Base-by-base conservation (phyloP, 2,888 invertebrate species). In the Alcis repandata region DNA sequence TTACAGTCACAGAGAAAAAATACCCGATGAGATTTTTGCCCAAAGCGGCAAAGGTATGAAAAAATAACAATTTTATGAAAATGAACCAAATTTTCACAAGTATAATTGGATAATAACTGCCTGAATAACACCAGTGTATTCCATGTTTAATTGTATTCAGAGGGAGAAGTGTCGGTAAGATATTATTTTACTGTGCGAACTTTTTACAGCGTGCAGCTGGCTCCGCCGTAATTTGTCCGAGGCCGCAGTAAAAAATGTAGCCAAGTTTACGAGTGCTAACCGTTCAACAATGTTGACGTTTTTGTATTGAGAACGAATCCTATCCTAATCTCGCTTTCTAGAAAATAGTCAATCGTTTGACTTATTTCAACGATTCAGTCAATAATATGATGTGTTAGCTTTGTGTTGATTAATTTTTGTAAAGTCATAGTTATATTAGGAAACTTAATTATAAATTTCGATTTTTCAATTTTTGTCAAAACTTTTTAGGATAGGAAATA, bases 201-300 rank as follows among this genome's bases (percentile, higher is more conserved):
- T 86, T 88, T 89, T 89, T 86, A 85, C 82, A 79, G 74, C 82
- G 78, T 76, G 70, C 89, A 89, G 87, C 85, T 87, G 88, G 75
- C 82, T 79, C 79, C 72, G 69, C 71, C 69, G 82, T 83, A 84
- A 87, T 86, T 87, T 85, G 82, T 81, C 71, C 72, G 79, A 79
- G 78, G 80, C 77, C 75, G 79, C 77, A 59, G 68, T 72, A 85
- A 87, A 85, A 86, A 86, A 83, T 76, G 76, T 76, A 72, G 74
- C 74, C 69, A 76, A 80, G 68, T 85, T 84, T 80, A 80, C 77
- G 80, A 82, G 75, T 80, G 79, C 77, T 82, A 82, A 85, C 78
- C 79, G 78, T 80, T 79, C 76, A 71, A 70, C 73, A 72, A 68
- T 74, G 70, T 79, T 78, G 76, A 80, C 80, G 76, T 77, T 80